These are phyloP conservation scores for Idaea dimidiata DNA, from an alignment of 2,888 invertebrate genomes.

Conservation along the genomic window DNA sequence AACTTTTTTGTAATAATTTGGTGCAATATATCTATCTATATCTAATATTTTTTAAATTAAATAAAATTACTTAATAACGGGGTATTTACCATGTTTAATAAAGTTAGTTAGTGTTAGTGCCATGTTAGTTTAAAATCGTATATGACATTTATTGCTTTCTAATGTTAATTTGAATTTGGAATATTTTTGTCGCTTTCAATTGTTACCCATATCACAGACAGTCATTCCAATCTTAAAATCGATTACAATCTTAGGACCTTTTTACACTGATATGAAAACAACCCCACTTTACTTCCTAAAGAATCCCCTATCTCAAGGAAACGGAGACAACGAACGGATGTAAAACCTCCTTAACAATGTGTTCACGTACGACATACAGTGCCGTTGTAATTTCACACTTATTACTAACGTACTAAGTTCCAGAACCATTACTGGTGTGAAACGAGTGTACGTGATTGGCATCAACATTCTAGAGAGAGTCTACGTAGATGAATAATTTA, in stretches of 20 bases:
- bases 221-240: neutral
- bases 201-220: neutral
- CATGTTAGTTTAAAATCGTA: no score
- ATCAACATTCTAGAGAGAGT: neutral
- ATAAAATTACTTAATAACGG: no score
- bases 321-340: slow-evolving; percentile 45
- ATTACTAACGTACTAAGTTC: neutral
- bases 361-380: slow-evolving; percentile 12
- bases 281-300: slow-evolving; percentile 12
- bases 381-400: slow-evolving; percentile 6
- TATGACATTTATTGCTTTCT: neutral
- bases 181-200: neutral
- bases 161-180: neutral
- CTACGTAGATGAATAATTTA: neutral
- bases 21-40: no score
- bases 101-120: no score
- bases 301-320: slow-evolving; percentile 34
- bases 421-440: neutral
- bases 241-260: neutral
- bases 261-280: slow-evolving; percentile 5
- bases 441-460: neutral
- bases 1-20: no score
- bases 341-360: slow-evolving; percentile 21
- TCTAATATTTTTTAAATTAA: no score
- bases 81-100: no score